Base-by-base conservation (phyloP, 2,113 vertebrate species). In the Serinus canaria region DNA sequence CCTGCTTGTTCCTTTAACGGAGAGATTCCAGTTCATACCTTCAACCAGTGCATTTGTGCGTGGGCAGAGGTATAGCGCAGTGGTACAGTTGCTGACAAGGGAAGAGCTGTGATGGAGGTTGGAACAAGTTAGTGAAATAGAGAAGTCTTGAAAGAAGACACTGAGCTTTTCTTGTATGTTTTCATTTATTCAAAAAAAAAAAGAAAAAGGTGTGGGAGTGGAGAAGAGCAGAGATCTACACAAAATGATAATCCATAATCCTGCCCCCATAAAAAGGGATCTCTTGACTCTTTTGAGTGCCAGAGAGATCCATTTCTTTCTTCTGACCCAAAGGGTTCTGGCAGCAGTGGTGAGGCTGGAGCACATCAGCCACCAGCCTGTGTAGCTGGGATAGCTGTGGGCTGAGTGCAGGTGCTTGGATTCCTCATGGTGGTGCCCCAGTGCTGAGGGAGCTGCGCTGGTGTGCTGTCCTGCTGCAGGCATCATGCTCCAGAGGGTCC, bases 1-100 rank as follows among this genome's bases (percentile, higher is more conserved):
- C 87, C 81, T 96, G 89, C 91, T 92, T 89, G 87, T 89, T 97
- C 91, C 87, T 95, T 95, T 92, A 91, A 87, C 7, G 1, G 83
- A 94, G 95, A 92, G 94, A 89, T 90, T 90, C 91, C 94, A 90
- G 89, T 94, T 95, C 81, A 46, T 94, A 91, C 78, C 93, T 95
- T 95, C 82, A 95, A 43, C 84, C 89, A 89, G 62, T 90, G 87
- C 94, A 43, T 91, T 92, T 89, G 62, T 79, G 84, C 13, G 87
- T 96, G 91, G 94, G 95, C 78, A 87, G 84, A 83, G 94, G 81
- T 92, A 94, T 31, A 90, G 77, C 4, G 0, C 73, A 43, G 66
- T 69, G 78, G 81, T 91, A 79, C 77, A 89, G 66, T 68, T 81
- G 81, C 89, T 96, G 94, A 92, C 89, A 94, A 85, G 81, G 89